A percentile compares a stretch with the other conserved stretches of the same genome.
These are phyloP conservation scores for Coturnix japonica DNA, from an alignment of 2,113 vertebrate species.

Conservation along the genomic window DNA sequence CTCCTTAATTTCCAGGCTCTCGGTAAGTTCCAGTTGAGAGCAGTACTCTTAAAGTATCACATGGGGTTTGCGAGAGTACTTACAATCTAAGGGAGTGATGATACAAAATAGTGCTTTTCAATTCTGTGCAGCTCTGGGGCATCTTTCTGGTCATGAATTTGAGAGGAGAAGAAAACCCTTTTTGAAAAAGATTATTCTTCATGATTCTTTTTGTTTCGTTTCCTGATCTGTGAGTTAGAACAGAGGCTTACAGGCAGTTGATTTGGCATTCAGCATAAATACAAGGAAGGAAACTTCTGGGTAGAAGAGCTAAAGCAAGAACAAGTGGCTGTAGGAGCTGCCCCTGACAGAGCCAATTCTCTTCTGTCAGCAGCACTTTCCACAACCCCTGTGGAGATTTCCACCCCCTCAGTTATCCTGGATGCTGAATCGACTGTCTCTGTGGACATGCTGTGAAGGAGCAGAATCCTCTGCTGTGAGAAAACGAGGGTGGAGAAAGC, in stretches of 20 bases:
- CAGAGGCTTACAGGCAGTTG: background rate
- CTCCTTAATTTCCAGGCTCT: background rate
- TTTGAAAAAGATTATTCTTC: background rate
- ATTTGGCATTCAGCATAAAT: background rate
- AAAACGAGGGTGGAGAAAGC: background rate
- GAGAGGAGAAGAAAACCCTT: background rate
- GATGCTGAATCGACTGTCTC: background rate
- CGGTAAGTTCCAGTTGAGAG: background rate
- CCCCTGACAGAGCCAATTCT: conserved; percentile 7
- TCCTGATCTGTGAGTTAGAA: background rate
- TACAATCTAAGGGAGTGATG: background rate
- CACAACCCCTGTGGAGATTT: conserved; percentile 14
- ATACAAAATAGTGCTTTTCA: background rate
- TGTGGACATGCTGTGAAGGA: conserved; percentile 17
- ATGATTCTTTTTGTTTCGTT: background rate
- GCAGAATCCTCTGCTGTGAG: background rate
- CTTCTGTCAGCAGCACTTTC: background rate
- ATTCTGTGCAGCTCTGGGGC: background rate
- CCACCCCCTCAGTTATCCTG: background rate
- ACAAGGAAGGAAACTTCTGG: background rate
- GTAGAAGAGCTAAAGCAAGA: background rate
- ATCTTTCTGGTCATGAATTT: background rate
- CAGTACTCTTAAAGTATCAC: background rate
- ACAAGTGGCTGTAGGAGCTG: conserved; percentile 8
- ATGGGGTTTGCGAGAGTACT: background rate